Evolutionary conservation across 2,113 vertebrate genomes (phyloP), one percentile per base, ranked within the genome.

Genomic region (Nothobranchius furzeri): DNA sequence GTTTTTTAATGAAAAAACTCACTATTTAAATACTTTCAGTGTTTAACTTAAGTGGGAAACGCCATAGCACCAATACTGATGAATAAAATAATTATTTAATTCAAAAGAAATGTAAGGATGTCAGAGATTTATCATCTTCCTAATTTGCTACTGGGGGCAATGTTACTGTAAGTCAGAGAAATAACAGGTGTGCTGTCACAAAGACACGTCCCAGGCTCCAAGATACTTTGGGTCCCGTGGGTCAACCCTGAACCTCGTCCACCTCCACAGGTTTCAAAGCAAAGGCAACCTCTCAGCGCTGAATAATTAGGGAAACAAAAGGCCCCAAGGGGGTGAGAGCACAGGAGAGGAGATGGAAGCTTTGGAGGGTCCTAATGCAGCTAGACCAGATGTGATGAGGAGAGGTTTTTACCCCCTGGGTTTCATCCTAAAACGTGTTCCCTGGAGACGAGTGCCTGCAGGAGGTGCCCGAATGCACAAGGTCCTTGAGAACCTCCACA

Each of bases 211-310:
- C 87, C 89, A 82, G 81, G 87, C 88, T 90, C 78, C 64, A 73
- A 81, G 84, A 85, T 89, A 81, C 84, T 88, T 76, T 63, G 84
- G 85, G 88, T 85, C 82, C 88, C 75, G 11, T 65, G 87, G 87
- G 86, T 89, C 85, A 86, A 79, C 68, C 77, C 83, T 86, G 88
- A 88, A 85, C 89, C 87, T 87, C 85, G 87, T 88, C 88, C 87
- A 85, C 87, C 86, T 90, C 90, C 85, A 87, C 90, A 91, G 87
- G 91, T 92, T 90, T 92, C 90, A 92, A 91, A 91, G 91, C 60
- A 49, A 81, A 74, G 87, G 87, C 89, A 85, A 85, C 83, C 85
- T 87, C 89, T 87, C 80, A 87, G 72, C 82, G 84, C 88, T 85
- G 88, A 93, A 91, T 90, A 85, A 90, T 91, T 89, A 90, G 58